Percentiles rank a stretch among this genome's conserved stretches.
Conservation (phyloP, 2,797 vertebrate species). For the Rhinichthys osculus region DNA sequence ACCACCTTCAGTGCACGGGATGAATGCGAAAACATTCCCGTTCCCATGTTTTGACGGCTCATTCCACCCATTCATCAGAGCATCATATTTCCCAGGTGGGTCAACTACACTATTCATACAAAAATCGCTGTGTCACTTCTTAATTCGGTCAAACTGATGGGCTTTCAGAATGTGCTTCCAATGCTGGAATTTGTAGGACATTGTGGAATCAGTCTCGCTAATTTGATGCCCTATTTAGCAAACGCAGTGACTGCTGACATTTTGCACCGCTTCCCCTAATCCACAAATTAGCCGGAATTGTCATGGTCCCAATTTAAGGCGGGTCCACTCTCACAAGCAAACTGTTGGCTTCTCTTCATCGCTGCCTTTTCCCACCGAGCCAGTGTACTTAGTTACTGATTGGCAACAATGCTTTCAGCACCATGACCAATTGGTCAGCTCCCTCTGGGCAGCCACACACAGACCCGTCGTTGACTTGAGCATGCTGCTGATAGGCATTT, state of each 20-base stretch:
- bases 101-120: constrained; percentile 17
- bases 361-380: constrained; percentile 87
- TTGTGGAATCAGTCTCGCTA: constrained; percentile 85
- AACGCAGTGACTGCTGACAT: constrained; percentile 87
- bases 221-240: constrained; percentile 91
- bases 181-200: constrained; percentile 81
- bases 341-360: constrained; percentile 78
- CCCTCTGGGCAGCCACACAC: constrained; percentile 80
- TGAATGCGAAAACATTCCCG: constrained; percentile 87
- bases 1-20: constrained; percentile 77
- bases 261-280: constrained; percentile 85
- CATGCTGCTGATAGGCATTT: constrained; percentile 77
- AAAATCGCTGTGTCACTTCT: constrained; percentile 35
- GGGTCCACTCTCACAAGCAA: constrained; percentile 81
- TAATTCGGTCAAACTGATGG: constrained; percentile 62
- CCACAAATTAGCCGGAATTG: constrained; percentile 93
- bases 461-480: constrained; percentile 68
- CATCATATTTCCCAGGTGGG: constrained; percentile 93
- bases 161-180: constrained; percentile 74
- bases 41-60: constrained; percentile 90
- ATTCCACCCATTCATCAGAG: constrained; percentile 92
- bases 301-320: constrained; percentile 89
- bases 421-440: constrained; percentile 88
- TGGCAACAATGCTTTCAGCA: constrained; percentile 87
- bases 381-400: constrained; percentile 76